Percentiles rank a stretch among this genome's conserved stretches.
phyloP scores from a whole-genome alignment of 2,888 invertebrate genomes.

The Epinotia bilunana region DNA sequence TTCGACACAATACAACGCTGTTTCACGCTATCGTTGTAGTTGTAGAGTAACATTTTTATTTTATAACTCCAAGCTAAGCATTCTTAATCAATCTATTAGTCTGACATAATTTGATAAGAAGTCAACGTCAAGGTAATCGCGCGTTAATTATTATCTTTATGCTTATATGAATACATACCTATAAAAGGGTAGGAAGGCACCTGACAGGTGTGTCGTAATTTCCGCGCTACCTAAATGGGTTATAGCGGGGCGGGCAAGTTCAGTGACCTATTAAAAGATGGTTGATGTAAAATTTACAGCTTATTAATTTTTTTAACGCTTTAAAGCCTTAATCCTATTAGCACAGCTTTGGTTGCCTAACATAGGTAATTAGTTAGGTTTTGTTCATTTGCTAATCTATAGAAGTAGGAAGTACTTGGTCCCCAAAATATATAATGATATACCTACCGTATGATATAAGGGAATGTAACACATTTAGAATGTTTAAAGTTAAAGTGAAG shows the following conservation, averaged over 20 bases:
- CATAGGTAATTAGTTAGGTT: not conserved
- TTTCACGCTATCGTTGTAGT: constrained; percentile 63
- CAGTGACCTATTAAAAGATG: constrained; percentile 42
- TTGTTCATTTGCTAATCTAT: not conserved
- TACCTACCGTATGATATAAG: no score
- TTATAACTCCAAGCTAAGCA: constrained; percentile 54
- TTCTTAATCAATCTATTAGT: constrained; percentile 56
- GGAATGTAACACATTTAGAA: no score
- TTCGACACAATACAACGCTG: constrained; percentile 55
- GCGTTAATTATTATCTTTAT: no score
- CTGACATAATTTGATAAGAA: constrained; percentile 56
- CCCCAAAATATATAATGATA: no score
- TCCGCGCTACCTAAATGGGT: constrained; percentile 35
- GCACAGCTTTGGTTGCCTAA: not conserved
- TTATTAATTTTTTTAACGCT: constrained; percentile 22
- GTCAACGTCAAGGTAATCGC: constrained; percentile 46
- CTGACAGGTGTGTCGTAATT: constrained; percentile 31
- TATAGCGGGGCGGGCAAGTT: constrained; percentile 39
- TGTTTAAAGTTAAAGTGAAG: no score
- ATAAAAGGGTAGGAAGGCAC: constrained; percentile 27
- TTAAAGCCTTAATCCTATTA: constrained; percentile 6
- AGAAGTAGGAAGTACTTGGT: no score
- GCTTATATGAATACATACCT: not conserved
- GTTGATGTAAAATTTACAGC: constrained; percentile 12
- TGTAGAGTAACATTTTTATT: constrained; percentile 50